phyloP scores from a whole-genome alignment of 2,888 invertebrate species.

The Fragum fragum region DNA sequence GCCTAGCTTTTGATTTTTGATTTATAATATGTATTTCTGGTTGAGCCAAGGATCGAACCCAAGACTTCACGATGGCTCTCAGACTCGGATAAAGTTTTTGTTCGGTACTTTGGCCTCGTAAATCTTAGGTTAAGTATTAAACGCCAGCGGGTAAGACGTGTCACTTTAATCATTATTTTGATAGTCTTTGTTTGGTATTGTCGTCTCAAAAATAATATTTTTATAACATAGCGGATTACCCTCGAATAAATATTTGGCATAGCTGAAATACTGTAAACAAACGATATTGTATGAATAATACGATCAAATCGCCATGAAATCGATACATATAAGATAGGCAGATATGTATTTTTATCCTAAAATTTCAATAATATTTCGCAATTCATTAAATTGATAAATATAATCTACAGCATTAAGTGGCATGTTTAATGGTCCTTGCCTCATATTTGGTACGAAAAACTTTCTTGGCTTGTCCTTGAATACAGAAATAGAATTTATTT shows the following conservation, averaged over 20 bases:
- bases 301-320: not conserved
- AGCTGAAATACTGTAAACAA: conserved; percentile 22
- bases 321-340: not conserved
- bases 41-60: too few relatives aligned
- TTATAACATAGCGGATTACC: conserved; percentile 14
- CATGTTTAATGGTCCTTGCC: too few relatives aligned
- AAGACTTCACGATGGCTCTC: too few relatives aligned
- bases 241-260: conserved; percentile 22
- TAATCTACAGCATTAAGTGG: too few relatives aligned
- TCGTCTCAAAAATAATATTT: conserved; percentile 27
- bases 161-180: conserved; percentile 25
- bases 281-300: not conserved
- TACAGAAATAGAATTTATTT: too few relatives aligned
- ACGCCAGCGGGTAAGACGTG: conserved; percentile 12
- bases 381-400: not conserved
- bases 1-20: too few relatives aligned
- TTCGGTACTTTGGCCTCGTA: too few relatives aligned
- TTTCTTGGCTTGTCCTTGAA: too few relatives aligned
- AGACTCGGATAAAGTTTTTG: too few relatives aligned
- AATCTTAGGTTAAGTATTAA: not conserved
- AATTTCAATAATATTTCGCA: not conserved
- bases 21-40: too few relatives aligned
- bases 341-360: not conserved
- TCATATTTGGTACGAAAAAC: too few relatives aligned
- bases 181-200: conserved; percentile 25